phyloP scores from a whole-genome alignment of 2,797 vertebrate genomes.

The Megalops cyprinoides region DNA sequence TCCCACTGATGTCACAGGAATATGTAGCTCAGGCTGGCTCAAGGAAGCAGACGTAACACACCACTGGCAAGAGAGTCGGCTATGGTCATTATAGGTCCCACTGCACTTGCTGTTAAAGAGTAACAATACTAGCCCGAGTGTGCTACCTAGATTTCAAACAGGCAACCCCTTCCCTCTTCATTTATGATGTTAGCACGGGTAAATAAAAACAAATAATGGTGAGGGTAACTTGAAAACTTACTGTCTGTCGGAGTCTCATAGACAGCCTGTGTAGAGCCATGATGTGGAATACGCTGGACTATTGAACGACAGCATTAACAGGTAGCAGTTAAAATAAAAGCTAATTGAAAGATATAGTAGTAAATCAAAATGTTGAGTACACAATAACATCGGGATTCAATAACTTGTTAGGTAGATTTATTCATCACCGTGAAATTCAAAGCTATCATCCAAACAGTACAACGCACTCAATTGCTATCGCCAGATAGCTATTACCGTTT shows the following conservation, averaged over 20 bases:
- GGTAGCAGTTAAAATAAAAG: constrained; percentile 4
- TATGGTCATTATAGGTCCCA: not conserved
- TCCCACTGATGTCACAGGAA: no score
- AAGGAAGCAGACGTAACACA: not conserved
- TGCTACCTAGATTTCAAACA: not conserved
- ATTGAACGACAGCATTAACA: not conserved
- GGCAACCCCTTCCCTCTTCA: not conserved
- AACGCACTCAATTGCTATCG: no score
- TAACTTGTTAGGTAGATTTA: no score
- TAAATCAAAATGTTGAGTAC: not conserved
- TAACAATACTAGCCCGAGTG: not conserved
- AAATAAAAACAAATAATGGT: not conserved
- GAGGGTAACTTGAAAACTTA: constrained; percentile 50
- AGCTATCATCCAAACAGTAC: no score
- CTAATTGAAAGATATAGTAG: not conserved
- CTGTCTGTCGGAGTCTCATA: constrained; percentile 64
- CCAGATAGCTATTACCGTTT: no score
- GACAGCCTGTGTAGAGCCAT: constrained; percentile 74
- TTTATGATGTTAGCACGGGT: not conserved
- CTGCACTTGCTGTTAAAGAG: not conserved
- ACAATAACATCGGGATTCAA: not conserved
- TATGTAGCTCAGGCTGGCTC: not conserved
- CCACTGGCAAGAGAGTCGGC: not conserved
- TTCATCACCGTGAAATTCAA: no score
- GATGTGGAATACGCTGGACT: constrained; percentile 54